A percentile compares a stretch with the other conserved stretches of the same genome.
Conservation (phyloP, 2,888 invertebrate species). For the Herminia tarsipennalis region DNA sequence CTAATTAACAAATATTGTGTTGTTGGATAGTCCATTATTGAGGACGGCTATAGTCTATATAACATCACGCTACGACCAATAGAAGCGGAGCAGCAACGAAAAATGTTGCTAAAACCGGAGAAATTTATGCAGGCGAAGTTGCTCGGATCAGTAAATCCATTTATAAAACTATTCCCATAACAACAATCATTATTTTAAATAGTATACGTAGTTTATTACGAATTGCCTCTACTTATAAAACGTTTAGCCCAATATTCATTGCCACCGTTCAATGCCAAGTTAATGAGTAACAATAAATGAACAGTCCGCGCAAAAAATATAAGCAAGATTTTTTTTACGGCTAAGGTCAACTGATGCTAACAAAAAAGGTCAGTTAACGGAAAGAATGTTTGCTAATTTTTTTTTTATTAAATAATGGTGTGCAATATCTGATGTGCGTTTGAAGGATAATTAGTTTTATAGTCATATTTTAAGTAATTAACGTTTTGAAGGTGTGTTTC, state of each 20-base stretch:
- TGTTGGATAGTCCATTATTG: no score
- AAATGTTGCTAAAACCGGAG: no score
- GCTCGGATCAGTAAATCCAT: no score
- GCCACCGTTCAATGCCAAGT: constrained; percentile 35
- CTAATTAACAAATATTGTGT: no score
- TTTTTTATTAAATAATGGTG: neutral
- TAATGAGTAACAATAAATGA: constrained; percentile 34
- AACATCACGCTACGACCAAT: no score
- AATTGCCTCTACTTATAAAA: constrained; percentile 22
- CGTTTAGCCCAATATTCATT: constrained; percentile 27
- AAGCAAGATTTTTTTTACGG: constrained; percentile 12
- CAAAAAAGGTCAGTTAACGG: constrained; percentile 15
- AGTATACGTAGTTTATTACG: no score
- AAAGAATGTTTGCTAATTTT: constrained; percentile 14
- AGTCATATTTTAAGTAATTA: neutral
- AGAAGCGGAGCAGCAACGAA: no score
- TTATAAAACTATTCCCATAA: no score
- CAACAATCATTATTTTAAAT: no score
- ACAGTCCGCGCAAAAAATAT: constrained; percentile 33
- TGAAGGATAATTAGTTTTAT: constrained; percentile 4
- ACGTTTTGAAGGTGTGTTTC: neutral
- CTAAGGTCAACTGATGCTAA: constrained; percentile 21
- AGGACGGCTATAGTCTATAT: no score
- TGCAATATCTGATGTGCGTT: constrained; percentile 3
- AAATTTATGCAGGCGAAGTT: no score